phyloP scores from a whole-genome alignment of 2,888 invertebrate species.

The Drosophila fungiperda region DNA sequence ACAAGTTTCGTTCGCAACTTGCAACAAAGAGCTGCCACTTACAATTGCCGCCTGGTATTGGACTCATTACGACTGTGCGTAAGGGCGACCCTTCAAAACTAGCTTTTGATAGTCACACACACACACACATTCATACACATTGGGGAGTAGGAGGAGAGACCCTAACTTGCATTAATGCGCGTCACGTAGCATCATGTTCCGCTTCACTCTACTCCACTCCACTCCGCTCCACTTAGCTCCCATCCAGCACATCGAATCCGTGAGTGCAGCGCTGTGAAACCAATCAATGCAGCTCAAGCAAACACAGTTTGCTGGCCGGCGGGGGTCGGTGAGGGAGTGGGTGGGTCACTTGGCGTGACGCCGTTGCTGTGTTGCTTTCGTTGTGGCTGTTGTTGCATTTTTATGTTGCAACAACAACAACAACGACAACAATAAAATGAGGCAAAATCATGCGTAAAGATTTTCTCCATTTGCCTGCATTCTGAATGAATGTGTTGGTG shows the following conservation, averaged over 20 bases:
- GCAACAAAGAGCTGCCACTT: slow-evolving; percentile 43
- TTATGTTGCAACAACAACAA: neutral
- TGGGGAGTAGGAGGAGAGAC: neutral
- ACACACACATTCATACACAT: neutral
- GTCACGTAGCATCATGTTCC: slow-evolving; percentile 63
- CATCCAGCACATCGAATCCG: slow-evolving; percentile 11
- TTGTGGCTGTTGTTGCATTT: neutral
- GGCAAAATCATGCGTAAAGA: slow-evolving; percentile 77
- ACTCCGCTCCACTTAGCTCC: neutral
- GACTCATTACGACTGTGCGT: slow-evolving; percentile 56
- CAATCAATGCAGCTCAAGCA: slow-evolving; percentile 50
- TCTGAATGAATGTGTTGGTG: slow-evolving; percentile 35
- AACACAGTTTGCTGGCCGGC: slow-evolving; percentile 14
- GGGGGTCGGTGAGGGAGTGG: slow-evolving; percentile 25
- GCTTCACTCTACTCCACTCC: slow-evolving; percentile 10
- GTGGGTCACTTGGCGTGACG: slow-evolving; percentile 58
- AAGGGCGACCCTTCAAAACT: slow-evolving; percentile 34
- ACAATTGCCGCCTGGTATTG: slow-evolving; percentile 61
- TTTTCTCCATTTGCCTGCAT: slow-evolving; percentile 50
- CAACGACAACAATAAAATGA: slow-evolving; percentile 31
- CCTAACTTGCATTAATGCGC: slow-evolving; percentile 65
- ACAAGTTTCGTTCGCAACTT: slow-evolving; percentile 13
- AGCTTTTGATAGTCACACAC: slow-evolving; percentile 10
- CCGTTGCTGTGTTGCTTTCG: slow-evolving; percentile 9
- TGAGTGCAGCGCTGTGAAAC: slow-evolving; percentile 54